phyloP scores from a whole-genome alignment of 2,797 vertebrate species.

The Coilia nasus region DNA sequence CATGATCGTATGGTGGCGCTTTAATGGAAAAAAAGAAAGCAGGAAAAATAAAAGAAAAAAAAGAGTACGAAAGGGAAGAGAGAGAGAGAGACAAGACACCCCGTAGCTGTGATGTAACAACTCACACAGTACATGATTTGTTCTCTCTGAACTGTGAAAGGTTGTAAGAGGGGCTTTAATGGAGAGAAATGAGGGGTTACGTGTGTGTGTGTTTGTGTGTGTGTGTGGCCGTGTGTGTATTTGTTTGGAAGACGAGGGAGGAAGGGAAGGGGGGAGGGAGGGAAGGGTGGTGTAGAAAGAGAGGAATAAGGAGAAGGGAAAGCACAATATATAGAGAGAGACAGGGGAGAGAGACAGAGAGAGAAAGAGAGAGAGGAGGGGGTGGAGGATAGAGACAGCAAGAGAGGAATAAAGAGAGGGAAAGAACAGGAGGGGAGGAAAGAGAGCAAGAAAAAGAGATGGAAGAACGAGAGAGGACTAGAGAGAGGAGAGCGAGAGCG shows the following conservation, averaged over 20 bases:
- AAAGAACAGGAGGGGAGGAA: no score
- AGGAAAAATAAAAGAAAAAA: slow-evolving; percentile 43
- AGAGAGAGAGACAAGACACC: neutral
- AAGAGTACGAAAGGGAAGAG: neutral
- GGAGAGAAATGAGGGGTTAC: no score
- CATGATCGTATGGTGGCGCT: neutral
- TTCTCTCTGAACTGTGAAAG: slow-evolving; percentile 4
- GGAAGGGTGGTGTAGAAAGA: no score
- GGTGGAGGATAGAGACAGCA: no score
- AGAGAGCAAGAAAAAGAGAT: no score
- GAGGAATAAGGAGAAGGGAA: no score
- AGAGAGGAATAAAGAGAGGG: neutral
- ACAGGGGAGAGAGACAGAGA: no score
- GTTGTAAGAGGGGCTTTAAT: slow-evolving; percentile 33
- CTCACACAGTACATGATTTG: slow-evolving; percentile 25
- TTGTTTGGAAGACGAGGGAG: neutral
- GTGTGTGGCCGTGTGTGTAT: neutral
- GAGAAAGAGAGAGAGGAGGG: neutral
- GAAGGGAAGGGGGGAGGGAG: slow-evolving; percentile 1
- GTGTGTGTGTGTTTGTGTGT: slow-evolving; percentile 14
- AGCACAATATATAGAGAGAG: no score
- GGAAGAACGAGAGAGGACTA: no score
- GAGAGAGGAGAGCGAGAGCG: no score
- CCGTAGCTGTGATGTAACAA: neutral
- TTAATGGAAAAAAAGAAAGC: neutral